Conservation (phyloP, 2,113 vertebrate species). For the human region DNA sequence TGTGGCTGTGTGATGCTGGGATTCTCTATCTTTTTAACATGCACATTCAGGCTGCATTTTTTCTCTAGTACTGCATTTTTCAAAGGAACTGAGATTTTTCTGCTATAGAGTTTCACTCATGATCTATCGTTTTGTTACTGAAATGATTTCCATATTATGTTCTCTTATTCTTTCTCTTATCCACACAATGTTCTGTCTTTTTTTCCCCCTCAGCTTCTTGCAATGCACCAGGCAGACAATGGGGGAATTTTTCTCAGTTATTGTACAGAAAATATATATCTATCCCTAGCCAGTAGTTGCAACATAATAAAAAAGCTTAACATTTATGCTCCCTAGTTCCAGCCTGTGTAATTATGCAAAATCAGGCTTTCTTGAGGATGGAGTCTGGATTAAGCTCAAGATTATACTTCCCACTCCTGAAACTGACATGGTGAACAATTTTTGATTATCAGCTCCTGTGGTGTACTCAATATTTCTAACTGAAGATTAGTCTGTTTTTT, state of each 20-base stretch:
- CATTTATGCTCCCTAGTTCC: not conserved
- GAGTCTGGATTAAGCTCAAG: not conserved
- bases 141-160: not conserved
- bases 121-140: not conserved
- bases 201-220: not conserved
- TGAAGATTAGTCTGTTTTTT: not conserved
- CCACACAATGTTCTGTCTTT: not conserved
- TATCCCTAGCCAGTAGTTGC: not conserved
- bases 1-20: not conserved
- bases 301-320: not conserved
- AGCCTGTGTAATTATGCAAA: not conserved
- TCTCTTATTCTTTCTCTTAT: not conserved
- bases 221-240: not conserved
- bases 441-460: not conserved
- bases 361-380: not conserved
- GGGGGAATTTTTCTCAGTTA: not conserved
- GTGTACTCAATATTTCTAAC: not conserved
- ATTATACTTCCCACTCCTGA: not conserved
- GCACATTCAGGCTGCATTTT: not conserved
- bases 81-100: not conserved
- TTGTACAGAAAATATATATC: slow-evolving; percentile 26
- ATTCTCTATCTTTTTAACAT: not conserved
- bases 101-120: not conserved
- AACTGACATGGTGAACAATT: not conserved
- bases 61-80: not conserved